A percentile compares a stretch with the other conserved stretches of the same genome.
Evolutionary conservation across 2,797 vertebrate genomes (phyloP).

Genomic region (Scomberomorus guttatus): DNA sequence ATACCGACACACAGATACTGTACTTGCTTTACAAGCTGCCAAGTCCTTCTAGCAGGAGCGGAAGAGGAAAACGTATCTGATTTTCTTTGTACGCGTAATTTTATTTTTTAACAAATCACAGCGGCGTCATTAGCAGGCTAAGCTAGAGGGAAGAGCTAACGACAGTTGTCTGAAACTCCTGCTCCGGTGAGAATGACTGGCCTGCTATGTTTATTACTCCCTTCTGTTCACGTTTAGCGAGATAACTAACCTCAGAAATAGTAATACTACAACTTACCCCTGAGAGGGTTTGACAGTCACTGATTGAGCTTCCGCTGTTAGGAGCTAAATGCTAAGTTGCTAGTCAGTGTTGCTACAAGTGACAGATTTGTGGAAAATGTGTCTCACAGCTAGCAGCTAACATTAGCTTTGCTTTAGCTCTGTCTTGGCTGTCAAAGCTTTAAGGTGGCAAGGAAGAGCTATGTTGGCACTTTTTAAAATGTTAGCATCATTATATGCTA

Average conservation of each 20-base stretch:
- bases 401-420: constrained; percentile 57
- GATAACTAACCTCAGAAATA: constrained; percentile 28
- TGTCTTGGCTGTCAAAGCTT: neutral
- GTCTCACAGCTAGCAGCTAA: constrained; percentile 60
- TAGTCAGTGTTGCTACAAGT: constrained; percentile 34
- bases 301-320: neutral
- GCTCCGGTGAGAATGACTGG: constrained; percentile 75
- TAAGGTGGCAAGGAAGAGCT: neutral
- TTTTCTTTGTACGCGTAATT: neutral
- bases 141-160: constrained; percentile 67
- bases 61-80: neutral
- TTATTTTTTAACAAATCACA: constrained; percentile 19
- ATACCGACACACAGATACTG: constrained; percentile 56
- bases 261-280: neutral
- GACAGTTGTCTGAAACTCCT: constrained; percentile 68
- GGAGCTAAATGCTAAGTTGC: constrained; percentile 16
- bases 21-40: neutral
- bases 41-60: neutral
- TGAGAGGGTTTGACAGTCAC: neutral
- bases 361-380: constrained; percentile 16
- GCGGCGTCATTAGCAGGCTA: constrained; percentile 45
- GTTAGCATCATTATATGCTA: neutral
- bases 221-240: constrained; percentile 25
- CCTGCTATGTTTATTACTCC: constrained; percentile 66
- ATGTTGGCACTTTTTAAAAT: neutral